Evolutionary conservation across 2,113 vertebrate genomes (phyloP), one percentile per base, ranked within the genome.

Genomic region (Platysternon megacephalum): DNA sequence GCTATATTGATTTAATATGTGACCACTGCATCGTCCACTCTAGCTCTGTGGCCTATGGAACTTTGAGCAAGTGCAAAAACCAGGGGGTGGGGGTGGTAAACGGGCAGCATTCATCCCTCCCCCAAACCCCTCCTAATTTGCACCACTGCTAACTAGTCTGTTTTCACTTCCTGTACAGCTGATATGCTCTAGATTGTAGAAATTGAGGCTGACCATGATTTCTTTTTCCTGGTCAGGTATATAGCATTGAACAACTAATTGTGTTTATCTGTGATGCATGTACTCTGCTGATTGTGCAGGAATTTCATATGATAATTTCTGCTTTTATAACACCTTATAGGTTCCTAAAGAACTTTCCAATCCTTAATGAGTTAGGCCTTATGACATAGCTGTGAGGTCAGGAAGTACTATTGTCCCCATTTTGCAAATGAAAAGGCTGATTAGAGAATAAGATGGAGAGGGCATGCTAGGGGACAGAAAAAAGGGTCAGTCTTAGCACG

Each of bases 331-430:
- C 79, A 2, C 83, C 94, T 72, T 86, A 94, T n/a, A n/a, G n/a
- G n/a, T n/a, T n/a, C n/a, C n/a, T 92, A 51, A 85, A 78, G 22
- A 26, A 92, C 89, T 95, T 94, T 84, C 90, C 93, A 93, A 80
- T 29, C 6, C 13, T 82, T 39, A 55, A 29, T 58, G 82, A 61
- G 39, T 93, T 96, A 84, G 29, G 14, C 65, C 94, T 93, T 94
- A 35, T 42, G 79, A 72, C 81, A 42, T 14, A 87, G 35, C 42
- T n/a, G 51, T 51, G 16, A 51, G 51, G 58, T 82, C 91, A 11
- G 85, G 12, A 93, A 93, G 86, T 87, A 84, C n/a, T 84, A 49
- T 48, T 79, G 16, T 87, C 2, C 0, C 5, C 11, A 48, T 92
- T 95, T 94, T 95, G 92, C 48, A 46, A 81, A 2, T 29, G 29